Evolutionary conservation across 92 coral and sea anemone genomes (phyloP).

Genomic region (Porites lobata): DNA sequence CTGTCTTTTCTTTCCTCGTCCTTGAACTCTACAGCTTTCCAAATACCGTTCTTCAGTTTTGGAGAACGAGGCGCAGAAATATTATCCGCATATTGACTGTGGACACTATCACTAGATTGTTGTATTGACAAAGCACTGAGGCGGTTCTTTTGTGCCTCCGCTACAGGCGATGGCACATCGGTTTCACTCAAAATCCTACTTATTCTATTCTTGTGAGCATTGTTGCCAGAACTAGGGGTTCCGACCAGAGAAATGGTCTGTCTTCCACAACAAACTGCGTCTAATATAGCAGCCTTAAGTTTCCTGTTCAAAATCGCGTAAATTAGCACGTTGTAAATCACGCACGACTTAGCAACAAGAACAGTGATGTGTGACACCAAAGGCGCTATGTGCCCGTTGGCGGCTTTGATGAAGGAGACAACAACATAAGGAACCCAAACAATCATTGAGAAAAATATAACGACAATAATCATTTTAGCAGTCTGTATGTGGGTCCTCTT

Average conservation of each 20-base stretch:
- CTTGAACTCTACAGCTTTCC: conserved; percentile 54
- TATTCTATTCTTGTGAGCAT: conserved; percentile 39
- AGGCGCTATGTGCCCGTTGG: conserved; percentile 74
- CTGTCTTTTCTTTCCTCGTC: conserved; percentile 10
- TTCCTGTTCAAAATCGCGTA: conserved; percentile 94
- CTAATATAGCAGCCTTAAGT: conserved; percentile 86
- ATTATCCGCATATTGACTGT: conserved; percentile 20
- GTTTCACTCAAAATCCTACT: conserved; percentile 84
- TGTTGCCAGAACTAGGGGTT: conserved; percentile 26
- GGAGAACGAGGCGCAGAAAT: conserved; percentile 34
- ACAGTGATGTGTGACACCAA: conserved; percentile 85
- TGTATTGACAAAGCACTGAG: conserved; percentile 61
- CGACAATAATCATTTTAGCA: conserved; percentile 91
- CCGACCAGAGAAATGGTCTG: conserved; percentile 22
- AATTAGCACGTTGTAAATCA: conserved; percentile 93
- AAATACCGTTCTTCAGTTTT: conserved; percentile 39
- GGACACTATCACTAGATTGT: conserved; percentile 31
- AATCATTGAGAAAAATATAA: conserved; percentile 90
- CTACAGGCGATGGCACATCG: conserved; percentile 64
- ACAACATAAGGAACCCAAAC: conserved; percentile 94
- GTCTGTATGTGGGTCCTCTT: conserved; percentile 94
- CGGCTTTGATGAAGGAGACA: conserved; percentile 81
- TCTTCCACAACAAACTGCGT: conserved; percentile 82
- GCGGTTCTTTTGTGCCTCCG: conserved; percentile 69
- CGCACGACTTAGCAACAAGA: conserved; percentile 96